Percentiles rank a stretch among this genome's conserved stretches.
phyloP scores from a whole-genome alignment of 2,113 vertebrate genomes.

The Petromus typicus region DNA sequence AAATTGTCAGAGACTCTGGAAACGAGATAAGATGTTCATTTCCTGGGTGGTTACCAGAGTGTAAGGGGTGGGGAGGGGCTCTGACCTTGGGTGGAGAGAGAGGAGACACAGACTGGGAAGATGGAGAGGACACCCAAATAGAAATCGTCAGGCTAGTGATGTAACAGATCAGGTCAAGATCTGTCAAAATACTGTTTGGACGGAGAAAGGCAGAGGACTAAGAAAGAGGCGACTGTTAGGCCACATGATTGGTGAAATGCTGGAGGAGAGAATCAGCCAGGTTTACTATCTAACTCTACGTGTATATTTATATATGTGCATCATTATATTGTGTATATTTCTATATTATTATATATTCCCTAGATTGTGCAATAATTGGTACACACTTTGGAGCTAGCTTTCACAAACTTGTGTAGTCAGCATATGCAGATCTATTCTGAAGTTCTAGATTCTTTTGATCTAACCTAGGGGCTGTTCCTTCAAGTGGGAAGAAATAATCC shows the following conservation, averaged over 20 bases:
- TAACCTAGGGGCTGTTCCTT: background rate
- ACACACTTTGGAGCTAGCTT: background rate
- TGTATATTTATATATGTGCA: background rate
- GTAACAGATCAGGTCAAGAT: background rate
- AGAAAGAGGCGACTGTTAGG: background rate
- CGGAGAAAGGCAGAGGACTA: background rate
- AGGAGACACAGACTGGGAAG: background rate
- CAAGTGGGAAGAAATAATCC: background rate
- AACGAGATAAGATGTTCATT: slow-evolving; percentile 50
- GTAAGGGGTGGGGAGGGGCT: background rate
- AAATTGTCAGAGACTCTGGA: background rate
- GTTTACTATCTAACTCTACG: background rate
- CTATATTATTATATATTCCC: background rate
- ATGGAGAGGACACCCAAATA: background rate
- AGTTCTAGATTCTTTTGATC: background rate
- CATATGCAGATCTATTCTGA: background rate
- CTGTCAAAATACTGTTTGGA: background rate
- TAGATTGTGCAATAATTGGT: background rate
- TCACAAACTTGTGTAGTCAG: background rate
- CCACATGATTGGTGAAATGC: background rate
- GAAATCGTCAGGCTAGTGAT: background rate
- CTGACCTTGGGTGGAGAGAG: slow-evolving; percentile 28
- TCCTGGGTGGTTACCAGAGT: background rate
- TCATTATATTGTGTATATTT: background rate
- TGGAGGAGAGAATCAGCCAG: background rate